Evolutionary conservation across 2,888 invertebrate species (phyloP), one percentile per base, ranked within the genome.

Genomic region (Cheiracanthium punctorium): DNA sequence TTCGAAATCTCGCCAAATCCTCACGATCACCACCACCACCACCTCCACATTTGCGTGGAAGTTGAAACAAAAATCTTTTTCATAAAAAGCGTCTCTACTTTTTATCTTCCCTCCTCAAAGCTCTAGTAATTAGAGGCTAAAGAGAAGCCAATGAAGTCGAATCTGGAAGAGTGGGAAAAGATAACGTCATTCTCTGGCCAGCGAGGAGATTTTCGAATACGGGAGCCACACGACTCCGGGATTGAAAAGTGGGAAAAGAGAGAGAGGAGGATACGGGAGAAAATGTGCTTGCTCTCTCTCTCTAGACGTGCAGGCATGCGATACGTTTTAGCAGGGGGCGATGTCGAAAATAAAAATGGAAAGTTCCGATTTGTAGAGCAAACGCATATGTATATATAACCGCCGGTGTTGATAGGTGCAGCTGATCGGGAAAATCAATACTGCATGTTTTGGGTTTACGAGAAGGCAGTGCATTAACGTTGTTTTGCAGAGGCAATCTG

Each of bases 301-400:
- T 69, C 2, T 2, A 4, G 37, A 37, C 48, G 17, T 48, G 4
- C 58, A 20, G 58, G 81, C 64, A 32, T 37, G 52, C 10, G 8
- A 20, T 43, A 52, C 24, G 70, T 7, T 30, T 73, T 72, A 73
- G 33, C 37, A 73, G 71, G 82, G 82, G 82, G 82, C 70, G 65
- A 82, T 82, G 77, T 77, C 65, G 33, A 82, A 82, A 82, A 72
- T 82, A 77, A 82, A 75, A 82, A 76, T 30, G 20, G 82, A 33
- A 37, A 14, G 17, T 29, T 32, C 32, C 14, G 7, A 17, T 58
- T 58, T 37, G n/a, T n/a, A n/a, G n/a, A n/a, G n/a, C n/a, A n/a
- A n/a, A n/a, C n/a, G n/a, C n/a, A n/a, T n/a, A n/a, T n/a, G n/a
- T n/a, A n/a, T n/a, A n/a, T n/a, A n/a, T n/a, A n/a, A n/a, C n/a